Conservation (phyloP, 23 tunicate species). For the Trididemnum clinides region DNA sequence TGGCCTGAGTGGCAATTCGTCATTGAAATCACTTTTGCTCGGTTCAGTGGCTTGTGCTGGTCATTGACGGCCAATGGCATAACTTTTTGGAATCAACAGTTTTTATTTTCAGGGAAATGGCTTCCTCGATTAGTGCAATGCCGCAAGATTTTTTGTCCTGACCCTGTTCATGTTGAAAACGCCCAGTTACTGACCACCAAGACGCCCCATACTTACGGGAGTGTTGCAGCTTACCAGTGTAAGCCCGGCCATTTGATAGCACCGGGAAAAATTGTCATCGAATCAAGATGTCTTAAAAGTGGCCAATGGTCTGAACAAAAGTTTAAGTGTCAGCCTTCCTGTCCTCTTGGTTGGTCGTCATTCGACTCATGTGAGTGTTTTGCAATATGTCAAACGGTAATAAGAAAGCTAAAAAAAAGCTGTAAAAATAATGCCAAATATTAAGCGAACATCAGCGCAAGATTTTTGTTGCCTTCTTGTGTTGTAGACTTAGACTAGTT, state of each 20-base stretch:
- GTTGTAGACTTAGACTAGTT: no score
- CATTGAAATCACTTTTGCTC: no score
- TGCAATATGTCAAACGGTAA: no score
- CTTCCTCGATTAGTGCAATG: constrained; percentile 49
- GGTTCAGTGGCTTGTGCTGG: no score
- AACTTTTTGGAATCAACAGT: no score
- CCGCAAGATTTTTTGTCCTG: constrained; percentile 53
- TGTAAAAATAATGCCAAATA: no score
- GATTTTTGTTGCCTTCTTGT: no score
- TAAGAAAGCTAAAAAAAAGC: no score
- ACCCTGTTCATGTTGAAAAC: constrained; percentile 34
- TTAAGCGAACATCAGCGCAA: no score
- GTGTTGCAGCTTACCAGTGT: constrained; percentile 61
- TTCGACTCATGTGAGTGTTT: constrained; percentile 43
- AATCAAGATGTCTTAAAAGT: constrained; percentile 36
- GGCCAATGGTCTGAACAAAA: constrained; percentile 65
- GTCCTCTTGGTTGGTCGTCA: constrained; percentile 62
- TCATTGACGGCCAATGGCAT: no score
- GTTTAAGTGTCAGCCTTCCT: constrained; percentile 60
- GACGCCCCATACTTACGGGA: constrained; percentile 31
- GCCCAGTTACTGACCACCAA: constrained; percentile 39
- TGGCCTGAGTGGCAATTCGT: no score
- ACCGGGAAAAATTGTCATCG: constrained; percentile 24
- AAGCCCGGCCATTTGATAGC: constrained; percentile 48
- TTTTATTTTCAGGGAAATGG: constrained; percentile 33